A percentile compares a stretch with the other conserved stretches of the same genome.
These are phyloP conservation scores for Ciconia maguari DNA, from an alignment of 2,113 vertebrate species.

Conservation along the genomic window DNA sequence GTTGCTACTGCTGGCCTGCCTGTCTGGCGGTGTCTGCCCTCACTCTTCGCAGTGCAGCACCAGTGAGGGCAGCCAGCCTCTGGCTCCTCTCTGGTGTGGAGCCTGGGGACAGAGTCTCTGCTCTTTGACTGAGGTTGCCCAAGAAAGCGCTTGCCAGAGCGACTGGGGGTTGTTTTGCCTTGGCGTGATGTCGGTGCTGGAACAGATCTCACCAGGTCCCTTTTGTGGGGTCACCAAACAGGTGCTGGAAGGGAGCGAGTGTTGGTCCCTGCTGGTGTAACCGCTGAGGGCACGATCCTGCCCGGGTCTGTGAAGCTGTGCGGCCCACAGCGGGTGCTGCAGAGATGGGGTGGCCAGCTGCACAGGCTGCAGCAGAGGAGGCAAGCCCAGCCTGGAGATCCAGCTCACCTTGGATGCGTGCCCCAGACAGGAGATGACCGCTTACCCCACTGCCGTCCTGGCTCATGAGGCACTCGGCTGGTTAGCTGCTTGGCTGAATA, in stretches of 20 bases:
- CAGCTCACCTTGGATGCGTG: not conserved
- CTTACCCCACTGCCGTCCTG: not conserved
- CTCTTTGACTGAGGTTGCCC: not conserved
- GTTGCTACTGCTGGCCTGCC: not conserved
- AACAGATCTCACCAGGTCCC: not conserved
- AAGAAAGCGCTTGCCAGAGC: not conserved
- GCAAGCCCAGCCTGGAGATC: not conserved
- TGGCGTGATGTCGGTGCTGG: not conserved
- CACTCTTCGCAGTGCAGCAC: not conserved
- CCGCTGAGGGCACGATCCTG: not conserved
- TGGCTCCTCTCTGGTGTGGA: not conserved
- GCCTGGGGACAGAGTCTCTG: not conserved
- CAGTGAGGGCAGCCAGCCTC: not conserved
- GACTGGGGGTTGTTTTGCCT: not conserved
- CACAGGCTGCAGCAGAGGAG: not conserved
- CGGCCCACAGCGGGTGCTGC: not conserved
- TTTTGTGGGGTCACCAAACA: not conserved
- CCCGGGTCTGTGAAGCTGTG: not conserved
- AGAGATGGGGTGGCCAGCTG: fast-evolving
- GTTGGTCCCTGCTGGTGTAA: fast-evolving
- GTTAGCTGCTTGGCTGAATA: not conserved
- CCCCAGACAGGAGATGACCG: not conserved
- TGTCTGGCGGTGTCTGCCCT: not conserved
- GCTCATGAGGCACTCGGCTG: not conserved
- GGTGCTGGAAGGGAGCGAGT: not conserved